These are phyloP conservation scores for Dromaius novaehollandiae DNA, from an alignment of 2,113 vertebrate species.

Conservation along the genomic window DNA sequence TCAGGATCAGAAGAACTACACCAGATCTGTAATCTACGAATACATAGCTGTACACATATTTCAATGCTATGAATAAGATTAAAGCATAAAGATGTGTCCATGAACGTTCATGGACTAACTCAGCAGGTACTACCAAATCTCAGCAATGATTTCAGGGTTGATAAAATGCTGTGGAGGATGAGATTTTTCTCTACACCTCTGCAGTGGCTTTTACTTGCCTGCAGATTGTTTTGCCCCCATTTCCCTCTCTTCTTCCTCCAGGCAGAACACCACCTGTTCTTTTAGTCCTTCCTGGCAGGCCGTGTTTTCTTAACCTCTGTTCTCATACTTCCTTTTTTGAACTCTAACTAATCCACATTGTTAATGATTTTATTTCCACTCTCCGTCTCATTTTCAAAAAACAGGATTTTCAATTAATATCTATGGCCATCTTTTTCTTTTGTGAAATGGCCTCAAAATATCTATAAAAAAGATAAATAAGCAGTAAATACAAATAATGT, in stretches of 20 bases:
- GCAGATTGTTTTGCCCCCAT: background rate
- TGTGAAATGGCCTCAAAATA: background rate
- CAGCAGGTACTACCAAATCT: background rate
- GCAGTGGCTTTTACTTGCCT: background rate
- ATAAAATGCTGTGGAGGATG: too few relatives aligned
- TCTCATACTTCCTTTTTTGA: background rate
- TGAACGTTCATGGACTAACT: background rate
- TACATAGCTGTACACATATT: background rate
- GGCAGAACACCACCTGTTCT: too few relatives aligned
- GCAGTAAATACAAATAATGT: background rate
- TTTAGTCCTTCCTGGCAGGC: background rate
- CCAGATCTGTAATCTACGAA: background rate
- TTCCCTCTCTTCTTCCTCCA: too few relatives aligned
- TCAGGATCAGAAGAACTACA: background rate
- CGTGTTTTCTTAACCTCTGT: background rate
- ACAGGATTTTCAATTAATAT: background rate
- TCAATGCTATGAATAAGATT: background rate
- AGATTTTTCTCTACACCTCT: too few relatives aligned
- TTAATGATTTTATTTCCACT: background rate
- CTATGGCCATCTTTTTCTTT: background rate
- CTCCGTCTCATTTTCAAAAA: too few relatives aligned
- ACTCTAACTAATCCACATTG: background rate
- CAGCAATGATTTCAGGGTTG: background rate
- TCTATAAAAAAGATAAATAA: background rate
- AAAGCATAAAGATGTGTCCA: background rate